Evolutionary conservation across 1,140 invertebrate species (phyloP).

Genomic region (Pseudomyrmex flavicornis): DNA sequence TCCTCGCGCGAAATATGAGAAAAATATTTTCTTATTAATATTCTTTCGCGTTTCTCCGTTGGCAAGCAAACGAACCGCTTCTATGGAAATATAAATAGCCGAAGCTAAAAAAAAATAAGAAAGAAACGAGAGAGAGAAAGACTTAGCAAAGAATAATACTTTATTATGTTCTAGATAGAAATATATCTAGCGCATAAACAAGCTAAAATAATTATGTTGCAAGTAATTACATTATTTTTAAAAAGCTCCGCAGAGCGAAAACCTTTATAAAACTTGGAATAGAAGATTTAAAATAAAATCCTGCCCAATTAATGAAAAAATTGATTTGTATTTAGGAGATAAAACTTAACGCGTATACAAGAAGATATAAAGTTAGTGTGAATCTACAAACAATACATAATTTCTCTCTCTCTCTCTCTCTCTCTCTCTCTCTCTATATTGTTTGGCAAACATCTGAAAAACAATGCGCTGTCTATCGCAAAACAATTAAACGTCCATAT

Average conservation of each 20-base stretch:
- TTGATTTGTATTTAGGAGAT: not conserved
- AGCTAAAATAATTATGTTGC: no score
- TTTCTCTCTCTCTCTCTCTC: not conserved
- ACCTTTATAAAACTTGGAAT: slow-evolving; percentile 2
- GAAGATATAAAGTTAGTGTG: not conserved
- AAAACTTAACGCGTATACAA: not conserved
- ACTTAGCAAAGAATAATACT: not conserved
- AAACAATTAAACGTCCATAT: slow-evolving; percentile 52
- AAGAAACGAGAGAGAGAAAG: not conserved
- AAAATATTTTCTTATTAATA: slow-evolving; percentile 65
- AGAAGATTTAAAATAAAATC: not conserved
- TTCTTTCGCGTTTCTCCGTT: slow-evolving; percentile 33
- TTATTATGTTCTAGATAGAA: not conserved
- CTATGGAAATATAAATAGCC: not conserved
- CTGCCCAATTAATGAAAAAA: slow-evolving; percentile 7
- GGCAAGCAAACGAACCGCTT: not conserved
- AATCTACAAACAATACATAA: not conserved
- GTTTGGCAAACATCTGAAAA: slow-evolving; percentile 36
- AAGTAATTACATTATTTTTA: no score
- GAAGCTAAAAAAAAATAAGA: not conserved
- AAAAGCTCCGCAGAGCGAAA: not conserved
- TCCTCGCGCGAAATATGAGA: slow-evolving; percentile 58
- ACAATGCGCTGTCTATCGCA: slow-evolving; percentile 40
- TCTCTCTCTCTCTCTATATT: not conserved
- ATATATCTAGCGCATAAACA: no score